Evolutionary conservation across 2,113 vertebrate genomes (phyloP).

Genomic region (Myotis yumanensis): DNA sequence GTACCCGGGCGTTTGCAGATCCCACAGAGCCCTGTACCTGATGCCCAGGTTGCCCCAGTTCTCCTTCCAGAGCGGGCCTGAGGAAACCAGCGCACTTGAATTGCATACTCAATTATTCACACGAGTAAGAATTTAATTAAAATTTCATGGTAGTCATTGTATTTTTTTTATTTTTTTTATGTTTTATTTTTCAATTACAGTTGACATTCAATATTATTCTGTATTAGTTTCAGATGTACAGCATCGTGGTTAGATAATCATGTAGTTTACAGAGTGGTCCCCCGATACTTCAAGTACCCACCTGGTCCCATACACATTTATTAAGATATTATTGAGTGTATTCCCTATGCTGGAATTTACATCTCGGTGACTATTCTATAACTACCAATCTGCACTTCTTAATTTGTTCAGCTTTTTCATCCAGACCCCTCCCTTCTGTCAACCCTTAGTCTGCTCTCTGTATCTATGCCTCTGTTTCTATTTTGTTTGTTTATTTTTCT

Average conservation of each 20-base stretch:
- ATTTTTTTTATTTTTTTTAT: background rate
- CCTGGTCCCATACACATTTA: background rate
- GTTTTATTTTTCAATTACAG: background rate
- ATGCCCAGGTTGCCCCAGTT: background rate
- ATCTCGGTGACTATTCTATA: background rate
- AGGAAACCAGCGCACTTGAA: background rate
- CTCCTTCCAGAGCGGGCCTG: background rate
- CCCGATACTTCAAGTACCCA: background rate
- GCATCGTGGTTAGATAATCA: background rate
- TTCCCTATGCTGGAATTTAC: background rate
- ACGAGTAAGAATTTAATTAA: slow-evolving; percentile 66
- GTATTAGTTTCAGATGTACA: background rate
- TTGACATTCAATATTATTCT: background rate
- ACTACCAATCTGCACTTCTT: background rate
- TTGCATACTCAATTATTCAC: slow-evolving; percentile 62
- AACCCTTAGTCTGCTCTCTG: background rate
- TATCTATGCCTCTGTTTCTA: background rate
- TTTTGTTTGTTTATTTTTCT: background rate
- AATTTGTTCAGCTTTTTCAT: background rate
- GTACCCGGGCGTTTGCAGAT: background rate
- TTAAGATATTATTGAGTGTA: background rate
- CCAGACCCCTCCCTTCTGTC: background rate
- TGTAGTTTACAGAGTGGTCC: background rate
- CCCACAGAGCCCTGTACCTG: fast-evolving
- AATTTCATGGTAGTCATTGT: slow-evolving; percentile 56